Evolutionary conservation across 1,140 invertebrate genomes (phyloP).

Genomic region (Drosophila repleta): DNA sequence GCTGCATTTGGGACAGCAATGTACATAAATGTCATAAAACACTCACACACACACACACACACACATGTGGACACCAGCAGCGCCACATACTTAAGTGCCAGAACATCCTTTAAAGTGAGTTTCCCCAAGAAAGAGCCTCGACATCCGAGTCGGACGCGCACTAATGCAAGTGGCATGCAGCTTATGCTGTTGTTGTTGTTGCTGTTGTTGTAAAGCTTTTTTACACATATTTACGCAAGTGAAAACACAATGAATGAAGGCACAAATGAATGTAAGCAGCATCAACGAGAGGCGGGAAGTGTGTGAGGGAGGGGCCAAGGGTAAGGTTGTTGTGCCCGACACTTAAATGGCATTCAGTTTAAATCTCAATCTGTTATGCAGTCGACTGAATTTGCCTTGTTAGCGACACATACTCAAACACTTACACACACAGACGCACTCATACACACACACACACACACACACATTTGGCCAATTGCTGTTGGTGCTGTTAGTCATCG

Average conservation of each 20-base stretch:
- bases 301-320: conserved; percentile 18
- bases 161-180: conserved; percentile 29
- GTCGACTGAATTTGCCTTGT: conserved; percentile 66
- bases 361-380: conserved; percentile 71
- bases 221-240: conserved; percentile 48
- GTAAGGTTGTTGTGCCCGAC: conserved; percentile 29
- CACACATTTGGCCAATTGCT: conserved; percentile 13
- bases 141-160: conserved; percentile 11
- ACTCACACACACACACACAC: conserved; percentile 42
- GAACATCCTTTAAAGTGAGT: conserved; percentile 17
- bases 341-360: conserved; percentile 72
- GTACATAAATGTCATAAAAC: conserved; percentile 67
- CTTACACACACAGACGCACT: background rate
- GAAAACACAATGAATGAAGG: conserved; percentile 43
- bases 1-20: conserved; percentile 65
- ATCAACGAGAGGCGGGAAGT: conserved; percentile 11
- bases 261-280: conserved; percentile 40
- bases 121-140: conserved; percentile 2
- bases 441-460: conserved; percentile 7
- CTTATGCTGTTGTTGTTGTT: conserved; percentile 18
- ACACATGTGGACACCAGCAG: conserved; percentile 22
- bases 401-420: conserved; percentile 19
- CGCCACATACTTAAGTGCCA: conserved; percentile 15
- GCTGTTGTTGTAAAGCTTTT: conserved; percentile 23
- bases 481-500: conserved; percentile 7